phyloP scores from a whole-genome alignment of 1,140 invertebrate species.

The Ephestia elutella region DNA sequence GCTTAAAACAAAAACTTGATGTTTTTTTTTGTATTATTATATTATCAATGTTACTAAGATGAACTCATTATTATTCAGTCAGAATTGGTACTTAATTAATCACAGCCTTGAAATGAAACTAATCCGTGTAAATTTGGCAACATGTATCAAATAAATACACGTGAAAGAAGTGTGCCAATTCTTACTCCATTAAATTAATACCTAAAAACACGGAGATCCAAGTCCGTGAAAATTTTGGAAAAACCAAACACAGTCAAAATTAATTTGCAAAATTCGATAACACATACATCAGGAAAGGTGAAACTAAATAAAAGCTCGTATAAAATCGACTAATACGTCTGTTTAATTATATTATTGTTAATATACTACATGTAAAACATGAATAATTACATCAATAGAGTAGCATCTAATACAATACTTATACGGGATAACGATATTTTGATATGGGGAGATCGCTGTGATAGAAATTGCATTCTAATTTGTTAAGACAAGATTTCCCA shows the following conservation, averaged over 20 bases:
- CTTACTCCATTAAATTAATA: neutral
- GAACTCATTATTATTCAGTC: neutral
- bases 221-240: too few species aligned
- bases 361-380: neutral
- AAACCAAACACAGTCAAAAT: too few species aligned
- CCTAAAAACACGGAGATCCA: neutral
- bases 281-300: too few species aligned
- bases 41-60: too few species aligned
- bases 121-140: neutral
- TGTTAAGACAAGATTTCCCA: conserved; percentile 78
- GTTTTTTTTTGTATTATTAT: too few species aligned
- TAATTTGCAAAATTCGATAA: too few species aligned
- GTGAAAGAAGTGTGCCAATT: too few species aligned
- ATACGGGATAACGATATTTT: conserved; percentile 56
- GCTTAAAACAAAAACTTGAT: neutral
- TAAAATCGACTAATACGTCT: neutral
- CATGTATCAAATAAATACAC: neutral
- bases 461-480: conserved; percentile 77
- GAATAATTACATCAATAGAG: neutral
- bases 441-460: conserved; percentile 70
- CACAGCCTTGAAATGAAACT: neutral
- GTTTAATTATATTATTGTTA: neutral
- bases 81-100: neutral
- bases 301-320: neutral
- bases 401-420: conserved; percentile 16